These are phyloP conservation scores for Psococerastis gibbosa DNA, from an alignment of 2,888 invertebrate genomes.

Conservation along the genomic window DNA sequence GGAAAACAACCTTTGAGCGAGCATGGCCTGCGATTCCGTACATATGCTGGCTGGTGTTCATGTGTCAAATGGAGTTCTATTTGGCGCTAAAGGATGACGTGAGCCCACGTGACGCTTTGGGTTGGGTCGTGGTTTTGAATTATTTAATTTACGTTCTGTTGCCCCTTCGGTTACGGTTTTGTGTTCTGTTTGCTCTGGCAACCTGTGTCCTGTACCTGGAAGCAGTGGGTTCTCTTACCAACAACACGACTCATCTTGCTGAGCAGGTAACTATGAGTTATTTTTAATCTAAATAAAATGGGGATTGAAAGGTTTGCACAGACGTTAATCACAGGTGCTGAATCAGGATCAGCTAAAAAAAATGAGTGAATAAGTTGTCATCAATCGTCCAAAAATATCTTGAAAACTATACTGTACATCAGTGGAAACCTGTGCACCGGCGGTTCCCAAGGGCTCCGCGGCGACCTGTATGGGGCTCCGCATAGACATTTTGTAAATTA, in stretches of 20 bases:
- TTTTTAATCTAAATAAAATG: too few relatives aligned
- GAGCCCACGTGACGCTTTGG: slow-evolving; percentile 43
- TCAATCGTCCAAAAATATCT: too few relatives aligned
- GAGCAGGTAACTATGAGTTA: too few relatives aligned
- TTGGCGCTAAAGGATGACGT: slow-evolving; percentile 39
- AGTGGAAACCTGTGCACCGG: too few relatives aligned
- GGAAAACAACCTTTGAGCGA: slow-evolving; percentile 18
- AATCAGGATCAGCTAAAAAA: too few relatives aligned
- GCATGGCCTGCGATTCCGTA: slow-evolving; percentile 41
- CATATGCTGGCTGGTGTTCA: slow-evolving; percentile 42
- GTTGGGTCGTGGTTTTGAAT: slow-evolving; percentile 50
- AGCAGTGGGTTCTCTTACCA: slow-evolving; percentile 35
- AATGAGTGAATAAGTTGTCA: too few relatives aligned
- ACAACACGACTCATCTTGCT: slow-evolving; percentile 17
- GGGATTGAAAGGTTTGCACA: too few relatives aligned
- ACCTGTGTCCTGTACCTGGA: slow-evolving; percentile 41
- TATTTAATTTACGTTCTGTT: slow-evolving; percentile 55
- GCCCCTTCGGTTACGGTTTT: slow-evolving; percentile 44
- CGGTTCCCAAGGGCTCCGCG: too few relatives aligned
- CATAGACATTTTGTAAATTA: too few relatives aligned
- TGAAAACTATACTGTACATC: too few relatives aligned
- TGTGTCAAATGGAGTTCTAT: slow-evolving; percentile 38
- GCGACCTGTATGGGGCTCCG: too few relatives aligned
- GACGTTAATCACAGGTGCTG: too few relatives aligned
- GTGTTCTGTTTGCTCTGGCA: slow-evolving; percentile 37